phyloP scores from a whole-genome alignment of 2,888 invertebrate genomes.

The Thumatha senex region DNA sequence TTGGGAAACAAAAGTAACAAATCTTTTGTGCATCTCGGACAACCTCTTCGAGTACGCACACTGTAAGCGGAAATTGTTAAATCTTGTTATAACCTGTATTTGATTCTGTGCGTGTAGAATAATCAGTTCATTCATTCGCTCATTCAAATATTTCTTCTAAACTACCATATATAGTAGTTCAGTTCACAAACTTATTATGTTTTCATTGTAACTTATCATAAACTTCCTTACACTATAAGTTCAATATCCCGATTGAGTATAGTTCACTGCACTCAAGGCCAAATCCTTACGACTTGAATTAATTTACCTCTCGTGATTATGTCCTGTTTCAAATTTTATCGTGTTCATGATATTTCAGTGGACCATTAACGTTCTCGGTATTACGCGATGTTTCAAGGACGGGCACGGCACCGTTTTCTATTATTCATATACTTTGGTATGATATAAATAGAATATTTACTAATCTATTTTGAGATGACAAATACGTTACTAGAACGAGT shows the following conservation, averaged over 20 bases:
- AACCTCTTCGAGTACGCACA: too few species aligned
- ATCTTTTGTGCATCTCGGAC: too few species aligned
- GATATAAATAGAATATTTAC: conserved; percentile 20
- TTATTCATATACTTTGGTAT: conserved; percentile 28
- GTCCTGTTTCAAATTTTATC: conserved; percentile 33
- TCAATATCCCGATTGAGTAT: conserved; percentile 16
- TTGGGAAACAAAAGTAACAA: too few species aligned
- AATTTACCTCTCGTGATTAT: conserved; percentile 40
- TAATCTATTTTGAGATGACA: conserved; percentile 12
- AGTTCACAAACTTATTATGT: background rate
- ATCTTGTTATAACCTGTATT: too few species aligned
- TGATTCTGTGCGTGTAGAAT: too few species aligned
- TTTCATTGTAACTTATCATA: background rate
- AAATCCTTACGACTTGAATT: conserved; percentile 30
- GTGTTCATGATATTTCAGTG: conserved; percentile 32
- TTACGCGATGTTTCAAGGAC: conserved; percentile 27
- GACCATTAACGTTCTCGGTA: conserved; percentile 18
- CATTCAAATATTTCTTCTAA: too few species aligned
- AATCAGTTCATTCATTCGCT: too few species aligned
- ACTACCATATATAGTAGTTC: too few species aligned
- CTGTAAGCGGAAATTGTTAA: too few species aligned
- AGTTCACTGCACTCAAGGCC: conserved; percentile 34
- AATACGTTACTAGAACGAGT: background rate
- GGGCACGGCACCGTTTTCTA: conserved; percentile 12
- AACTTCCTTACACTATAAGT: conserved; percentile 12